Evolutionary conservation across 2,113 vertebrate genomes (phyloP).

Genomic region (Dipodomys ordii): DNA sequence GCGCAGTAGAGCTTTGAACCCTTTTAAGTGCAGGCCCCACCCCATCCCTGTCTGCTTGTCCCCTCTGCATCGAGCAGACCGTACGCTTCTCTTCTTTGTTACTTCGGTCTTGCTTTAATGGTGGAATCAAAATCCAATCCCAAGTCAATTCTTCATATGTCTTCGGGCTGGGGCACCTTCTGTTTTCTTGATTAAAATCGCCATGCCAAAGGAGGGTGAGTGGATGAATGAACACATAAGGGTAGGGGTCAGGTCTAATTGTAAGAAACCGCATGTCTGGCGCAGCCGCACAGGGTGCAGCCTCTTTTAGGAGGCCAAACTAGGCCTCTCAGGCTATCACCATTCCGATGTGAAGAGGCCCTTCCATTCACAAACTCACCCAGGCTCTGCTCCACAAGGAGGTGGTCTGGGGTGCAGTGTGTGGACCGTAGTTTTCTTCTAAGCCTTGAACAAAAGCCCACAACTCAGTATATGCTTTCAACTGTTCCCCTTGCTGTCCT

Average conservation of each 20-base stretch:
- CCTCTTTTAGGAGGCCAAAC: background rate
- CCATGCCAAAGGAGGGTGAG: fast-evolving
- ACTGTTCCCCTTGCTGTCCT: too few species aligned
- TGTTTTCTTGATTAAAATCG: background rate
- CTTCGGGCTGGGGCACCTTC: background rate
- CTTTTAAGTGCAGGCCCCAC: too few species aligned
- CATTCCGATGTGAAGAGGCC: fast-evolving
- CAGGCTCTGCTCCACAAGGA: background rate
- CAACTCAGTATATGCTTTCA: background rate
- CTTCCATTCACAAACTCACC: background rate
- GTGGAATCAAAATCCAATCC: background rate
- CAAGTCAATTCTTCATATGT: background rate
- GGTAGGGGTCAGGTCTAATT: too few species aligned
- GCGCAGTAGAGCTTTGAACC: background rate
- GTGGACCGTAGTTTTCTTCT: background rate
- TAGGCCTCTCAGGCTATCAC: too few species aligned
- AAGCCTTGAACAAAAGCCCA: background rate
- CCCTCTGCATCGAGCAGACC: fast-evolving
- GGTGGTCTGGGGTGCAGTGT: fast-evolving
- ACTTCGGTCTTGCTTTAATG: background rate
- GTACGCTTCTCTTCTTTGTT: too few species aligned
- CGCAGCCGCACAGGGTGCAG: fast-evolving
- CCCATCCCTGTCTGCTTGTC: background rate
- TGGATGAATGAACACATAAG: background rate
- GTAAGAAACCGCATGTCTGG: background rate